Evolutionary conservation across 2,888 invertebrate species (phyloP).

Genomic region (Thereva unica): DNA sequence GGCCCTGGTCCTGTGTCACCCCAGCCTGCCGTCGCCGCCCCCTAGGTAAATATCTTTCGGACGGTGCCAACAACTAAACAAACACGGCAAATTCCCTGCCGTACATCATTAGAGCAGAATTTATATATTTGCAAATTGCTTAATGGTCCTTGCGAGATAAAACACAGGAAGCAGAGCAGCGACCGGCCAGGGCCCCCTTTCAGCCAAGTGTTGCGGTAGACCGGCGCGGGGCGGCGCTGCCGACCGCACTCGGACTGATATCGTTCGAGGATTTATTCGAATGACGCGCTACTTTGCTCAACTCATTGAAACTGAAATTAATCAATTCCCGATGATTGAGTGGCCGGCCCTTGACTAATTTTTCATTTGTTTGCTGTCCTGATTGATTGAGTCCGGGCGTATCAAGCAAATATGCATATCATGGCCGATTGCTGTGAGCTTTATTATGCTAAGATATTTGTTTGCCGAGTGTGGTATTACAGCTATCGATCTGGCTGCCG

Average conservation of each 20-base stretch:
- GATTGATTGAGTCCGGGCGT: constrained; percentile 16
- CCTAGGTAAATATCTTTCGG: constrained; percentile 27
- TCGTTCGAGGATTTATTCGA: constrained; percentile 12
- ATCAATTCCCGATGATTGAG: constrained; percentile 17
- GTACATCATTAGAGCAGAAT: constrained; percentile 25
- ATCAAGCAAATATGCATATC: constrained; percentile 1
- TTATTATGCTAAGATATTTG: too few species aligned
- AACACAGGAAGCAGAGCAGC: constrained; percentile 17
- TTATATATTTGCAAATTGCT: constrained; percentile 36
- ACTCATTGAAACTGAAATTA: constrained; percentile 10
- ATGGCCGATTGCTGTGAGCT: too few species aligned
- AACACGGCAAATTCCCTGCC: constrained; percentile 27
- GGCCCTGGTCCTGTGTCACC: too few species aligned
- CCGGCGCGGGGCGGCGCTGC: neutral
- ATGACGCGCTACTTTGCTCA: neutral
- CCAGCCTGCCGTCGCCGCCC: neutral
- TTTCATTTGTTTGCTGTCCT: constrained; percentile 16
- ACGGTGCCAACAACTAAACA: constrained; percentile 16
- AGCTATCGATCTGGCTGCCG: too few species aligned
- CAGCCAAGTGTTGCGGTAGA: too few species aligned
- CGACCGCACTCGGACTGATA: constrained; percentile 3
- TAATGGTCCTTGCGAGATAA: constrained; percentile 34
- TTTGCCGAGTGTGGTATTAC: too few species aligned
- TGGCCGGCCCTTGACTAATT: constrained; percentile 15
- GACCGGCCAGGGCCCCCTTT: neutral